Conservation (phyloP, 2,113 vertebrate species). For the Periophthalmodon schlosseri region DNA sequence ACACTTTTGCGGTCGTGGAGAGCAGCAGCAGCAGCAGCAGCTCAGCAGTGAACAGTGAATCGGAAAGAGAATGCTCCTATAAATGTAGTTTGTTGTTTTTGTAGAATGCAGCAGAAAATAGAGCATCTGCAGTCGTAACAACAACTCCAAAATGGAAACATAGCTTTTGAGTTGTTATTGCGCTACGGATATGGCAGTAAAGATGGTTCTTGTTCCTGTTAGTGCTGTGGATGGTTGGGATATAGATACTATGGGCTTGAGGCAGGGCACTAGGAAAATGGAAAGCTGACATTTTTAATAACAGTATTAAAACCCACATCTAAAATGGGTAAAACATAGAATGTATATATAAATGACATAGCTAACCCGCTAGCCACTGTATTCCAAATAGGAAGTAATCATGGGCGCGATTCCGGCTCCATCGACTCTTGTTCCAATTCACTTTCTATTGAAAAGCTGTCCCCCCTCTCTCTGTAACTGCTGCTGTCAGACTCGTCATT, state of each 20-base stretch:
- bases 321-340: too few species aligned
- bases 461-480: too few species aligned
- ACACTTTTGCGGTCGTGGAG: conserved; percentile 52
- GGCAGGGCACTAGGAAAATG: neutral
- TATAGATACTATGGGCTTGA: neutral
- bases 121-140: neutral
- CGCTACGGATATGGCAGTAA: neutral
- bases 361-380: too few species aligned
- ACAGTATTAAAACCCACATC: too few species aligned
- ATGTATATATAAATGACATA: too few species aligned
- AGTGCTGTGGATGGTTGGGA: neutral
- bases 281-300: too few species aligned
- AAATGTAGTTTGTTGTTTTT: conserved; percentile 12
- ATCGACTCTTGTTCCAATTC: too few species aligned
- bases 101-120: neutral
- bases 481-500: too few species aligned
- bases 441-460: too few species aligned
- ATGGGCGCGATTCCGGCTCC: too few species aligned
- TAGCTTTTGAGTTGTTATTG: neutral
- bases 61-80: conserved; percentile 32
- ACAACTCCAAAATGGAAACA: neutral
- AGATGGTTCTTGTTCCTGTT: neutral
- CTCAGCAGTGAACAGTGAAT: conserved; percentile 41
- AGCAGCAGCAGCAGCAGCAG: conserved; percentile 33
- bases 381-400: too few species aligned